Percentiles rank a stretch among this genome's conserved stretches.
Evolutionary conservation across 35 echinoderm and acorn worm species (phyloP).

Genomic region (Apostichopus parvimensis): DNA sequence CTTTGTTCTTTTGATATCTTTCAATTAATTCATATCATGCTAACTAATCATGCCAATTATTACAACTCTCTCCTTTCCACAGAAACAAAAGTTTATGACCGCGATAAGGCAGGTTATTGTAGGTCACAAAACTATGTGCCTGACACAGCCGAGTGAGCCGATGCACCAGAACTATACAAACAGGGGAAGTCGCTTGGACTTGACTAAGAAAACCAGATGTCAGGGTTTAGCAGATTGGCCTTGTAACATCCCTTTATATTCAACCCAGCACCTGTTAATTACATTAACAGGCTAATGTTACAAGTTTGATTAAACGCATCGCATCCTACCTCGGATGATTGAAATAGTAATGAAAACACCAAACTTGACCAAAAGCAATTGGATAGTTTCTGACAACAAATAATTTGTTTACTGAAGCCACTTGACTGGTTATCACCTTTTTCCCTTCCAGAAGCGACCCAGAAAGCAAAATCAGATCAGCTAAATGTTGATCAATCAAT

Average conservation of each 20-base stretch:
- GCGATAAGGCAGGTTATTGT: slow-evolving; percentile 3
- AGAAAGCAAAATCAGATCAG: not conserved
- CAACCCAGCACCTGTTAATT: slow-evolving; percentile 22
- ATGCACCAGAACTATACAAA: slow-evolving; percentile 32
- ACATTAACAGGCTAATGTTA: slow-evolving; percentile 37
- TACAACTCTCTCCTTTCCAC: not conserved
- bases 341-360: slow-evolving; percentile 18
- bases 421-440: not conserved
- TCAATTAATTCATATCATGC: not conserved
- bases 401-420: not conserved
- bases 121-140: slow-evolving; percentile 1
- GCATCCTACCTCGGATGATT: slow-evolving; percentile 10
- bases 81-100: slow-evolving; percentile 3
- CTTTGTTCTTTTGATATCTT: not conserved
- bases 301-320: slow-evolving; percentile 32
- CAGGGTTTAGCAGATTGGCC: slow-evolving; percentile 43
- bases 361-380: not conserved
- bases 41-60: not conserved
- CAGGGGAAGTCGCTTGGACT: slow-evolving; percentile 36
- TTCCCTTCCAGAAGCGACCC: not conserved
- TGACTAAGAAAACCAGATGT: slow-evolving; percentile 32
- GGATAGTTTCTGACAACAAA: not conserved
- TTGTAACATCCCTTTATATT: slow-evolving; percentile 31
- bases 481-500: no score
- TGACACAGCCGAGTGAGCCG: not conserved